These are phyloP conservation scores for Neocrepidodera transversa DNA, from an alignment of 2,888 invertebrate genomes.

Conservation along the genomic window DNA sequence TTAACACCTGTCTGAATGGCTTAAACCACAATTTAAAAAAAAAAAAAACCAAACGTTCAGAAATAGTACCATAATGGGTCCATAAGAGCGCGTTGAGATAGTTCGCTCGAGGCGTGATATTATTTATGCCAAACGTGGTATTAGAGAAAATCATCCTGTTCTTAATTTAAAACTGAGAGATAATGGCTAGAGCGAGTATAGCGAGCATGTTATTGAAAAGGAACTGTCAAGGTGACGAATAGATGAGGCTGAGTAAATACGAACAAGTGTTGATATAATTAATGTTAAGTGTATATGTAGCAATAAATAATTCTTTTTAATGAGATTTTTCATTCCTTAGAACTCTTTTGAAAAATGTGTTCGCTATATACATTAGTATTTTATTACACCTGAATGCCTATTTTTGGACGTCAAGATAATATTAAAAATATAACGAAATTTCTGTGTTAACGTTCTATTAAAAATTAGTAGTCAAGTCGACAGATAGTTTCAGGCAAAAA, in stretches of 20 bases:
- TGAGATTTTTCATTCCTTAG: no score
- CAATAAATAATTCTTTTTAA: conserved; percentile 20
- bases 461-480: no score
- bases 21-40: no score
- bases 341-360: no score
- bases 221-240: conserved; percentile 22
- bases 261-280: conserved; percentile 27
- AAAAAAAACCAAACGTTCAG: no score
- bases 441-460: no score
- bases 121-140: conserved; percentile 39
- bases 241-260: conserved; percentile 17
- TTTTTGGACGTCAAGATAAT: no score
- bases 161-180: conserved; percentile 36
- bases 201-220: conserved; percentile 20
- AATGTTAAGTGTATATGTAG: conserved; percentile 5
- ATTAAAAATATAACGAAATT: no score
- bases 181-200: conserved; percentile 22
- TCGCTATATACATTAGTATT: no score
- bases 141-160: conserved; percentile 39
- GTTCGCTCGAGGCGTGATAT: conserved; percentile 41
- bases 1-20: no score
- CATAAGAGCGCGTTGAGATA: conserved; percentile 46
- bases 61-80: conserved; percentile 41
- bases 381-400: no score
- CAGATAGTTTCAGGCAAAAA: no score